Conservation (phyloP, 2,113 vertebrate species). For the Hemiprocne comata region DNA sequence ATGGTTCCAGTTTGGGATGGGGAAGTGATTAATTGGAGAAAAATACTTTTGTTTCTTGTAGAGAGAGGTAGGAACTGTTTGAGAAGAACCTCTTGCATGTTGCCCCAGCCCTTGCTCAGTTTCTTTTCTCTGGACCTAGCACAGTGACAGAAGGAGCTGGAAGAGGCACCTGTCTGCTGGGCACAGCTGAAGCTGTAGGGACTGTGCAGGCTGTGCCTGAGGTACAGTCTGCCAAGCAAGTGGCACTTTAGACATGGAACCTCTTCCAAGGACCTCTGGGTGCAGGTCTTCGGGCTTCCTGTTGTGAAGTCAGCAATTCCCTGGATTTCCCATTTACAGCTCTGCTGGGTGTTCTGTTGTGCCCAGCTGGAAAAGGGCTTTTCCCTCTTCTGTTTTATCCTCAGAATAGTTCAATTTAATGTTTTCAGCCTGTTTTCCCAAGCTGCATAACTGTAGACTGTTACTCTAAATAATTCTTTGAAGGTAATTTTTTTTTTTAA, state of each 20-base stretch:
- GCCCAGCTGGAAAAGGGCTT: background rate
- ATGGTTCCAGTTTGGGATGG: background rate
- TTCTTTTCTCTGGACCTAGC: background rate
- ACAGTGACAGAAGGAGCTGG: background rate
- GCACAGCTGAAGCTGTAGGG: background rate
- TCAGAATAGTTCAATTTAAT: background rate
- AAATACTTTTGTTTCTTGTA: background rate
- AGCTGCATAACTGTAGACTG: background rate
- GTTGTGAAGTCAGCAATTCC: fast-evolving
- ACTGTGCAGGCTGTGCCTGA: background rate
- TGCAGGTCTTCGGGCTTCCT: background rate
- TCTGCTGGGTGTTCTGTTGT: background rate
- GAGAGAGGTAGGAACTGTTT: background rate
- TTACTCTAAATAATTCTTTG: background rate
- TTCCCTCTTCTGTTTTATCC: background rate
- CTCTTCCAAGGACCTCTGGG: background rate
- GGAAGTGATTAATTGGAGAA: background rate
- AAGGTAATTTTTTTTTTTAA: background rate
- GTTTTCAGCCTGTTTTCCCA: background rate
- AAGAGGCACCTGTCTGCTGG: background rate
- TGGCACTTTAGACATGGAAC: background rate
- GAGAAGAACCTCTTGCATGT: background rate
- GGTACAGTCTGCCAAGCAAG: background rate
- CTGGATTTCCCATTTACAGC: background rate
- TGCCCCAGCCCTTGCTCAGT: background rate